A percentile compares a stretch with the other conserved stretches of the same genome.
Conservation (phyloP, 1,140 invertebrate species). For the Drosophila micromelanica region DNA sequence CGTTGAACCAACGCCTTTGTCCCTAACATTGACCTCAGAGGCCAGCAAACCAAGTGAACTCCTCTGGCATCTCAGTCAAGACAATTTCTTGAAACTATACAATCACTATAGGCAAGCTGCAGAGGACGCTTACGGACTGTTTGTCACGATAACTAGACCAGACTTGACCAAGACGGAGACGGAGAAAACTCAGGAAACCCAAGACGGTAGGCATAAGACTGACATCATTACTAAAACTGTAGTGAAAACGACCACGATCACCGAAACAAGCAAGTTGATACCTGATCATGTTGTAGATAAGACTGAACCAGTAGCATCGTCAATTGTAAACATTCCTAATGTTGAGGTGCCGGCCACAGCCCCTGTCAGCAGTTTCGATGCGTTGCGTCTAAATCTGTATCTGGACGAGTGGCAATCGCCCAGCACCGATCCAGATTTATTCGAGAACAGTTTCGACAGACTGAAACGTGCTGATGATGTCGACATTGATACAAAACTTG, state of each 20-base stretch:
- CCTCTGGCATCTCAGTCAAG: conserved; percentile 64
- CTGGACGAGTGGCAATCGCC: conserved; percentile 66
- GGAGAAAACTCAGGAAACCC: conserved; percentile 69
- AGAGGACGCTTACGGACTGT: conserved; percentile 45
- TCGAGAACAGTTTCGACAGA: conserved; percentile 41
- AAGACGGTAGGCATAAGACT: conserved; percentile 79
- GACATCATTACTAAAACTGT: conserved; percentile 79
- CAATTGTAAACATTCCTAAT: conserved; percentile 76
- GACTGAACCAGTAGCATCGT: conserved; percentile 76
- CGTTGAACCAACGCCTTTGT: background rate
- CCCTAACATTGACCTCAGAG: conserved; percentile 6
- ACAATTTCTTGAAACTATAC: conserved; percentile 56
- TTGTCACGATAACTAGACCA: conserved; percentile 28
- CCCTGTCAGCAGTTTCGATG: conserved; percentile 49
- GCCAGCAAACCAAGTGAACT: conserved; percentile 38
- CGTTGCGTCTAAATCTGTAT: conserved; percentile 66
- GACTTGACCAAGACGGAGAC: conserved; percentile 43
- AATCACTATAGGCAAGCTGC: conserved; percentile 50
- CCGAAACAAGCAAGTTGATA: conserved; percentile 59
- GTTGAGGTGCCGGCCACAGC: conserved; percentile 42
- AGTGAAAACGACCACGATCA: conserved; percentile 76
- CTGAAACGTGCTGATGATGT: conserved; percentile 53
- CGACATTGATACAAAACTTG: conserved; percentile 47
- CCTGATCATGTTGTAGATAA: conserved; percentile 71
- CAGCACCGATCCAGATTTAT: conserved; percentile 47